Percentiles rank a stretch among this genome's conserved stretches.
Conservation (phyloP, 2,888 invertebrate species). For the Andrena bucephala region DNA sequence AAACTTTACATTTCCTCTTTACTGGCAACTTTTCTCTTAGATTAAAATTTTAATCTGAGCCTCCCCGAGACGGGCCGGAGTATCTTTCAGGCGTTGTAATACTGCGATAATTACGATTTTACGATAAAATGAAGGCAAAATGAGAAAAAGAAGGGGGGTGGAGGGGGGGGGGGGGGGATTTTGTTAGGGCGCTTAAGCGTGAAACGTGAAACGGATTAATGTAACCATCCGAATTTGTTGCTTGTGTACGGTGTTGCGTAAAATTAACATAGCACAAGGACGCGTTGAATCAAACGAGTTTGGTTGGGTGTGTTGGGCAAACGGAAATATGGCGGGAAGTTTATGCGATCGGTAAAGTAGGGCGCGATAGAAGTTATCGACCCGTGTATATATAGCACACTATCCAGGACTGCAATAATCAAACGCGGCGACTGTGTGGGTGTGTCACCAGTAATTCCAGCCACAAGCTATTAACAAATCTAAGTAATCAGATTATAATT, state of each 20-base stretch:
- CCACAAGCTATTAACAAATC: not conserved
- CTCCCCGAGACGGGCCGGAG: slow-evolving; percentile 5
- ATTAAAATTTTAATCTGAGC: slow-evolving; percentile 46
- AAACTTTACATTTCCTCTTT: slow-evolving; percentile 14
- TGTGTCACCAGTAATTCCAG: not conserved
- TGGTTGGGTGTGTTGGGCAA: not conserved
- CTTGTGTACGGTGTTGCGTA: not conserved
- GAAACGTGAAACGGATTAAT: too few species aligned
- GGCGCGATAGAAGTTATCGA: slow-evolving; percentile 70
- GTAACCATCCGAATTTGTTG: too few species aligned
- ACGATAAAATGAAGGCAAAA: not conserved
- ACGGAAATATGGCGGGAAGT: slow-evolving; percentile 14
- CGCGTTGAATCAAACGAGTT: not conserved
- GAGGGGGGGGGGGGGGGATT: not conserved
- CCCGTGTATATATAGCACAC: slow-evolving; percentile 24
- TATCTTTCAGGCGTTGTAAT: slow-evolving; percentile 30
- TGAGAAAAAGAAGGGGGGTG: not conserved
- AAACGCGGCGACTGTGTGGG: too few species aligned
- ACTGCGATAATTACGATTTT: not conserved
- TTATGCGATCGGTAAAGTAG: slow-evolving; percentile 75
- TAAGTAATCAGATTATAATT: not conserved
- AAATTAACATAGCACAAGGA: not conserved
- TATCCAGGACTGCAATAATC: not conserved
- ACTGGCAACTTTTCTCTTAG: slow-evolving; percentile 1
- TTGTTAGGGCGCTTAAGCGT: too few species aligned